Evolutionary conservation across 2,113 vertebrate species (phyloP).

Genomic region (Solea senegalensis): DNA sequence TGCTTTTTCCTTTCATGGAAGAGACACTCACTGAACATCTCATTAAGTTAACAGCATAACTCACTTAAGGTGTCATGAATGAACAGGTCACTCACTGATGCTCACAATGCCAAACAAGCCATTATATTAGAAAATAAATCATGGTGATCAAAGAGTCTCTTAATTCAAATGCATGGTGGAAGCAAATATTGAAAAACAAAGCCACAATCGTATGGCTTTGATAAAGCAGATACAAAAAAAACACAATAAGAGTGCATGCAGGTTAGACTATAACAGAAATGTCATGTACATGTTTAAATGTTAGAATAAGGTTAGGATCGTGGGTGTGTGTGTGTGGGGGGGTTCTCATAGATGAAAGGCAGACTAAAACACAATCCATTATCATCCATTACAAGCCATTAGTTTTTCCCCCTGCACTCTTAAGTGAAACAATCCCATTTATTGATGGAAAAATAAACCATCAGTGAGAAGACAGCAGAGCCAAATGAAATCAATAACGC

Average conservation of each 20-base stretch:
- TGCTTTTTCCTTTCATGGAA: too few species aligned
- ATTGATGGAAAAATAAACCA: constrained; percentile 69
- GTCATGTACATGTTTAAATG: neutral
- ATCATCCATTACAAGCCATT: constrained; percentile 76
- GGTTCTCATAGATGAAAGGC: constrained; percentile 64
- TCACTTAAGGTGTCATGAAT: too few species aligned
- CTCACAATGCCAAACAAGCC: neutral
- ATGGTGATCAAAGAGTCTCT: neutral
- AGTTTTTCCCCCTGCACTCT: constrained; percentile 58
- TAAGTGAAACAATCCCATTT: constrained; percentile 70
- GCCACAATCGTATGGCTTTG: neutral
- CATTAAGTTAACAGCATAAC: too few species aligned
- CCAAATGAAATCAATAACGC: constrained; percentile 54
- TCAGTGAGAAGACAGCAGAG: constrained; percentile 29
- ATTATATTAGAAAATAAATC: neutral
- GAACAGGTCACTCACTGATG: too few species aligned
- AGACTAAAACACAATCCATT: constrained; percentile 70
- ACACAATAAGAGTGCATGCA: constrained; percentile 6
- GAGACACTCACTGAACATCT: too few species aligned
- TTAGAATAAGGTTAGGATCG: neutral
- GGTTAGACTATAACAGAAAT: constrained; percentile 3
- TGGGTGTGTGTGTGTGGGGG: neutral
- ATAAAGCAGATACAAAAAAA: neutral
- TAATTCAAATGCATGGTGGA: neutral
- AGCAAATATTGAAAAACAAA: neutral